Evolutionary conservation across 2,797 vertebrate species (phyloP), one percentile per base, ranked within the genome.

Genomic region (Dipus sagitta): DNA sequence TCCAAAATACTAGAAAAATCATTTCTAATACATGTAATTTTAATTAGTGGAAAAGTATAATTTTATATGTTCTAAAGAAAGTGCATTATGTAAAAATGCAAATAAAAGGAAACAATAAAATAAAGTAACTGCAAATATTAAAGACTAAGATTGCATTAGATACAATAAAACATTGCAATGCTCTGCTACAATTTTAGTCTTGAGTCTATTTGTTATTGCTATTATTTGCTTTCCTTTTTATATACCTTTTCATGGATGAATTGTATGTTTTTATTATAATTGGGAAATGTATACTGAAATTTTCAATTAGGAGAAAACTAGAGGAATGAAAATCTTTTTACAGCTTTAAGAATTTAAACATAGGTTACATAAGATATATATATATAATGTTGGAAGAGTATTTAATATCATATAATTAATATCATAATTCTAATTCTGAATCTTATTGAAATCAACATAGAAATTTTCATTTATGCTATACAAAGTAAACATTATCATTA

Each of bases 1-100:
- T 97, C 89, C 94, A 96, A 96, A 94, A 97, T 92, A 86, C 88
- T 71, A 95, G 68, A 95, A 95, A 97, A 42, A 89, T 77, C 9
- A 70, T 75, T 97, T 76, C 60, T 34, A 96, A 75, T 92, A 93
- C 92, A 96, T 87, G 86, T 93, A 94, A 86, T 76, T 79, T 71
- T 94, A 80, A 91, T 92, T 87, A 92, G 92, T 83, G 58, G 47
- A 58, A 94, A 95, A 90, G 75, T 91, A 93, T 62, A 94, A 95
- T 95, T 95, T 75, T 52, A 68, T n/a, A 47, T 80, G 21, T n/a
- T 47, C 90, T 82, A 34, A 72, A 30, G 54, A 91, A 94, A 96
- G 38, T 38, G 38, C 38, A 38, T 6, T 38, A 38, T 38, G 38
- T 38, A 38, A 38, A 38, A 38, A 6, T 38, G 38, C 38, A 38